Evolutionary conservation across 2,797 vertebrate genomes (phyloP).

Genomic region (Sternarchorhynchus goeldii): DNA sequence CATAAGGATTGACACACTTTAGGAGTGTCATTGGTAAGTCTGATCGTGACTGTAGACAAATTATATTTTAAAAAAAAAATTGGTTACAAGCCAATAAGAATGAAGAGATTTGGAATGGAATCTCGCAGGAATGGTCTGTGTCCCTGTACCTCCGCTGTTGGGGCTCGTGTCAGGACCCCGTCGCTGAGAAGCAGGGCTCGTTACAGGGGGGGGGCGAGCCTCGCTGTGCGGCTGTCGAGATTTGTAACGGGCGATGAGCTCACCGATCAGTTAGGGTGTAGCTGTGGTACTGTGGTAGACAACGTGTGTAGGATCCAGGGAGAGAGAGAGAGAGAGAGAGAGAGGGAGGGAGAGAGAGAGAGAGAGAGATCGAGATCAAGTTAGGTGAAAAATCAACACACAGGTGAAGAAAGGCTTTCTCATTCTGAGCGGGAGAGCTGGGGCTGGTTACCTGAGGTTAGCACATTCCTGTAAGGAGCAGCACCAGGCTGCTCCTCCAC

Average conservation of each 20-base stretch:
- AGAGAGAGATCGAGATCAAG: not conserved
- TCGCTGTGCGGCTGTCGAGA: slow-evolving; percentile 27
- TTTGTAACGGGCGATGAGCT: slow-evolving; percentile 28
- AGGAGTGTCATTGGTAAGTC: too few relatives aligned
- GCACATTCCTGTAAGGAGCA: not conserved
- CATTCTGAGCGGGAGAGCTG: too few relatives aligned
- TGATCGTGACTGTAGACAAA: too few relatives aligned
- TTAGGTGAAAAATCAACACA: too few relatives aligned
- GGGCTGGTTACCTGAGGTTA: not conserved
- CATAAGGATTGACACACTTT: too few relatives aligned
- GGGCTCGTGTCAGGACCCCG: slow-evolving; percentile 4
- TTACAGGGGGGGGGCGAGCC: slow-evolving; percentile 16
- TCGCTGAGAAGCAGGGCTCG: slow-evolving; percentile 21
- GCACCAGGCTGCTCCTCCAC: slow-evolving; percentile 6
- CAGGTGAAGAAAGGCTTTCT: too few relatives aligned
- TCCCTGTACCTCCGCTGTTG: too few relatives aligned
- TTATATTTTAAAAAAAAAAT: too few relatives aligned
- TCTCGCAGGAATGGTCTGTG: too few relatives aligned
- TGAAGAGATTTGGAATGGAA: too few relatives aligned
- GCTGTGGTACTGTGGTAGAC: slow-evolving; percentile 15
- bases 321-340: not conserved
- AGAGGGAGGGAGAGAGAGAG: slow-evolving; percentile 13
- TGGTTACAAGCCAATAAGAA: too few relatives aligned
- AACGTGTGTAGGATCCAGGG: not conserved
- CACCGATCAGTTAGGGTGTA: slow-evolving; percentile 19